Conservation (phyloP, 2,113 vertebrate genomes). For the Zosterops hypoxanthus region DNA sequence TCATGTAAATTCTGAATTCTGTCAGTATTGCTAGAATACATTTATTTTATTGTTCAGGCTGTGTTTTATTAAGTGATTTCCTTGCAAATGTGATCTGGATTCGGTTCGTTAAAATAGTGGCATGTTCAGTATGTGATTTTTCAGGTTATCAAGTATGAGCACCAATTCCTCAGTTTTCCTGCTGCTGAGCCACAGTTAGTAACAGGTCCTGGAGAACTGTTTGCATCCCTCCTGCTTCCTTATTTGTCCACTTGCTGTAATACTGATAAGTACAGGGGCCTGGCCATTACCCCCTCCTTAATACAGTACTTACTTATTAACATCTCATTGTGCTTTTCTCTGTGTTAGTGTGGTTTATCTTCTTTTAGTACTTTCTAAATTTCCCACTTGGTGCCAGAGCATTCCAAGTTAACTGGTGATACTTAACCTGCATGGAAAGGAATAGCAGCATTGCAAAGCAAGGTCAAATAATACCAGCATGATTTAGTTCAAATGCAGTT, state of each 20-base stretch:
- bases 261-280: neutral
- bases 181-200: neutral
- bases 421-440: fast-evolving
- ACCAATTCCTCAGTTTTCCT: neutral
- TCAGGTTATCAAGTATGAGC: neutral
- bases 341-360: neutral
- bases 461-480: neutral
- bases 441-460: neutral
- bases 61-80: neutral
- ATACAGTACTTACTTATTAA: neutral
- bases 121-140: neutral
- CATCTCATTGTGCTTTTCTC: neutral
- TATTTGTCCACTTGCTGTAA: neutral
- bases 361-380: neutral
- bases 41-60: neutral
- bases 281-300: neutral
- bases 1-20: neutral
- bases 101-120: neutral
- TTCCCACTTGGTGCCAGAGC: neutral
- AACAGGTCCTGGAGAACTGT: neutral
- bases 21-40: neutral
- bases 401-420: neutral
- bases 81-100: neutral
- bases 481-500: neutral
- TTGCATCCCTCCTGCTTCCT: neutral